Evolutionary conservation across 2,113 vertebrate genomes (phyloP), one percentile per base, ranked within the genome.

Genomic region (Cyprinodon brontotheroides): DNA sequence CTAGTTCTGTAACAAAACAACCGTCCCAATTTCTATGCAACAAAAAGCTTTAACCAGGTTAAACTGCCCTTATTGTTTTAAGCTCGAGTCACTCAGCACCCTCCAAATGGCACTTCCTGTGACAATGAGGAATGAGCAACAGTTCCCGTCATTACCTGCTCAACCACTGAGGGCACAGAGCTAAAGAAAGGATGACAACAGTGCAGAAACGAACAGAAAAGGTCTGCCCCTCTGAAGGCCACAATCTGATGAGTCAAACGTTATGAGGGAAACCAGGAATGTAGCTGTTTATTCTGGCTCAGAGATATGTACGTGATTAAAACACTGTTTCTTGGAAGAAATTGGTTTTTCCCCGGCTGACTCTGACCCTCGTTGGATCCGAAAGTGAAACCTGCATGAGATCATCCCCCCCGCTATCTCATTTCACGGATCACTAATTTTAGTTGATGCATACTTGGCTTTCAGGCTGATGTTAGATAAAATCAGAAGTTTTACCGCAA

Each of bases 331-430:
- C 66, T 29, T 53, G 75, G 83, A 88, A 83, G 50, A 70, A 68
- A 61, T 81, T 43, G 41, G 40, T 59, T 41, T 78, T 65, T 38
- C 64, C 37, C 74, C 62, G 43, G 45, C 8, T 17, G 1, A 37
- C 47, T 75, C 43, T 83, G 82, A 88, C 77, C 78, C 67, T 61
- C 4, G 43, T 20, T 69, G 84, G 82, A 85, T 88, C 57, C 2
- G 5, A 83, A 89, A 50, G 76, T 4, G 59, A 61, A n/a, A n/a
- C 1, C 68, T 57, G 57, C 17, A 72, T 84, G 86, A 87, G 84
- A 84, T 91, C 84, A 91, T 89, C 84, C 86, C 85, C 50, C 84
- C 86, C 85, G 79, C 50, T 64, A 77, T 41, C 67, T 84, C 69
- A 77, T 88, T 89, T 89, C 72, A 89, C 36, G 63, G 83, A 70